Evolutionary conservation across 2,113 vertebrate species (phyloP).

Genomic region (Callospermophilus lateralis): DNA sequence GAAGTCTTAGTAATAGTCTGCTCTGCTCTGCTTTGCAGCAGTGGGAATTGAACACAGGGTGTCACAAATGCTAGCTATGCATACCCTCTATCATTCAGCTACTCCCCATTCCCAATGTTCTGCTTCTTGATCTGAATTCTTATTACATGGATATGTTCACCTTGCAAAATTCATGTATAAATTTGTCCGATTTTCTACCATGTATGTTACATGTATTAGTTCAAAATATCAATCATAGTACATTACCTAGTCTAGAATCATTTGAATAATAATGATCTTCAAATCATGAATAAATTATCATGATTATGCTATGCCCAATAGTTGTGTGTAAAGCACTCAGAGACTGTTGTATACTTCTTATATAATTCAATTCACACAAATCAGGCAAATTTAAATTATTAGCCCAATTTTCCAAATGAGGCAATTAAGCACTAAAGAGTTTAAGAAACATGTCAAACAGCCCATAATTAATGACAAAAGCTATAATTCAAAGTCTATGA

Average conservation of each 20-base stretch:
- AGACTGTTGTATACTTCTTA: constrained; percentile 38
- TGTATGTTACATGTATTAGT: neutral
- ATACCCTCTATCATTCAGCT: neutral
- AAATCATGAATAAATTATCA: constrained; percentile 10
- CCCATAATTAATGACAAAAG: neutral
- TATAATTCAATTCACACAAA: constrained; percentile 42
- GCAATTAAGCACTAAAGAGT: neutral
- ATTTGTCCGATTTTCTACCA: neutral
- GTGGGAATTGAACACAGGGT: neutral
- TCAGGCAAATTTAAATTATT: constrained; percentile 15
- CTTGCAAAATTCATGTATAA: neutral
- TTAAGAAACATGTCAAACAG: constrained; percentile 42
- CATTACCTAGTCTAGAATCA: neutral
- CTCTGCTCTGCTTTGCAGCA: neutral
- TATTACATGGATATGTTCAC: neutral
- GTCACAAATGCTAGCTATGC: neutral
- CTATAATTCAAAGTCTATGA: neutral
- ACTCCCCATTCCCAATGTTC: neutral
- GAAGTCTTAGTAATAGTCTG: neutral
- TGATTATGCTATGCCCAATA: neutral
- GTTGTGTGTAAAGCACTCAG: neutral
- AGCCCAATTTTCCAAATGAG: constrained; percentile 7
- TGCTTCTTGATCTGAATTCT: neutral
- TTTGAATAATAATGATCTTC: neutral
- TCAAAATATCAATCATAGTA: neutral